phyloP scores from a whole-genome alignment of 2,888 invertebrate genomes.

The Tachina grossa region DNA sequence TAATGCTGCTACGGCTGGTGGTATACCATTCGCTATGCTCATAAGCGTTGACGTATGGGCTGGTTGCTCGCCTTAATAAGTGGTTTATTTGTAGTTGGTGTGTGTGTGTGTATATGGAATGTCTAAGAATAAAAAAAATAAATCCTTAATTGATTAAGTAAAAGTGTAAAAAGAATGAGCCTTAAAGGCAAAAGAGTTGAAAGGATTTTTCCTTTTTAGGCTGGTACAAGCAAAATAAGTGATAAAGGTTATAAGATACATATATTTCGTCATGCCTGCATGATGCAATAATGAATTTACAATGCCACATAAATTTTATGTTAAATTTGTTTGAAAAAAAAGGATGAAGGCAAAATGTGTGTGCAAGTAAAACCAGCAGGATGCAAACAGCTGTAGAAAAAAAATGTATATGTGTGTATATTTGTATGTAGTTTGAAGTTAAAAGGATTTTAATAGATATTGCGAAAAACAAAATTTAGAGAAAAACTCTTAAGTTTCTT shows the following conservation, averaged over 20 bases:
- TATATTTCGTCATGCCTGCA: conserved; percentile 60
- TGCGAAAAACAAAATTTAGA: not conserved
- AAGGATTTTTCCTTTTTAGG: not conserved
- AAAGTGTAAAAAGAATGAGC: conserved; percentile 58
- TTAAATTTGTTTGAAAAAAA: conserved; percentile 42
- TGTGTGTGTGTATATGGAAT: not conserved
- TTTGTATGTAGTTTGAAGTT: not conserved
- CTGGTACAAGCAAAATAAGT: not conserved
- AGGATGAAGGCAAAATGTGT: conserved; percentile 57
- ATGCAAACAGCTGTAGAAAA: conserved; percentile 48
- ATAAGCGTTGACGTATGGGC: conserved; percentile 68
- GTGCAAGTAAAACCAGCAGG: conserved; percentile 50
- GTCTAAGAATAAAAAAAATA: not conserved
- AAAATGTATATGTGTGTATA: not conserved
- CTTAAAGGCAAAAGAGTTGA: conserved; percentile 31
- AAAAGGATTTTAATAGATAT: not conserved
- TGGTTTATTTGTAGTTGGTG: conserved; percentile 11
- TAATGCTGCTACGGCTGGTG: conserved; percentile 36
- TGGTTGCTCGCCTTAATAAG: conserved; percentile 14
- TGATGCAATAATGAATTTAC: conserved; percentile 66
- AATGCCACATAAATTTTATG: conserved; percentile 61
- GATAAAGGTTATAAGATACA: conserved; percentile 1
- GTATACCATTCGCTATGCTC: conserved; percentile 59
- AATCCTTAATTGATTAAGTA: conserved; percentile 33
- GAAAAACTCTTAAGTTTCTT: no score